Conservation (phyloP, 2,888 invertebrate species). For the Drosophila kuntzei region DNA sequence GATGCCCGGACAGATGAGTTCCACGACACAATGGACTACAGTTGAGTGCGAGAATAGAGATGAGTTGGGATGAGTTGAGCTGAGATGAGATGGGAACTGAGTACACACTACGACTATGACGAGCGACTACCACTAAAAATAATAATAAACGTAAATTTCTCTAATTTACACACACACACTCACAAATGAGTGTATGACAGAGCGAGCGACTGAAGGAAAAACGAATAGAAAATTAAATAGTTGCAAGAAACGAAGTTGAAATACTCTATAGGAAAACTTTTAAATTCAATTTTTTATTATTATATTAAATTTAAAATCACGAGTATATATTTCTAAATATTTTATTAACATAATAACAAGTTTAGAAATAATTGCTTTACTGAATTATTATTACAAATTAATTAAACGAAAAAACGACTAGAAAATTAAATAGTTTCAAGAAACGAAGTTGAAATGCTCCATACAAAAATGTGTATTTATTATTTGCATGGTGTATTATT, state of each 20-base stretch:
- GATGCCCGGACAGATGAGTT: conserved; percentile 59
- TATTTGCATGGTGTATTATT: not conserved
- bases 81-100: not conserved
- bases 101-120: conserved; percentile 60
- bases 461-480: not conserved
- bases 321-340: too few relatives aligned
- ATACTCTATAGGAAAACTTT: conserved; percentile 3
- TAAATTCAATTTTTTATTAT: not conserved
- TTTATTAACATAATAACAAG: too few relatives aligned
- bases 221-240: not conserved
- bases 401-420: not conserved
- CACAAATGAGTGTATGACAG: conserved; percentile 13
- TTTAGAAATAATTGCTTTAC: too few relatives aligned
- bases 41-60: conserved; percentile 14
- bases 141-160: conserved; percentile 82
- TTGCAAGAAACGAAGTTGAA: not conserved
- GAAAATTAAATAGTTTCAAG: not conserved
- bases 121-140: conserved; percentile 76
- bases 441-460: conserved; percentile 10
- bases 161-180: conserved; percentile 63
- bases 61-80: not conserved
- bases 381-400: too few relatives aligned
- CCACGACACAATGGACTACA: conserved; percentile 65
- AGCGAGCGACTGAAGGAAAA: conserved; percentile 2
- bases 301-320: not conserved